Evolutionary conservation across 2,888 invertebrate genomes (phyloP), one percentile per base, ranked within the genome.

Genomic region (Elgonia sp.): DNA sequence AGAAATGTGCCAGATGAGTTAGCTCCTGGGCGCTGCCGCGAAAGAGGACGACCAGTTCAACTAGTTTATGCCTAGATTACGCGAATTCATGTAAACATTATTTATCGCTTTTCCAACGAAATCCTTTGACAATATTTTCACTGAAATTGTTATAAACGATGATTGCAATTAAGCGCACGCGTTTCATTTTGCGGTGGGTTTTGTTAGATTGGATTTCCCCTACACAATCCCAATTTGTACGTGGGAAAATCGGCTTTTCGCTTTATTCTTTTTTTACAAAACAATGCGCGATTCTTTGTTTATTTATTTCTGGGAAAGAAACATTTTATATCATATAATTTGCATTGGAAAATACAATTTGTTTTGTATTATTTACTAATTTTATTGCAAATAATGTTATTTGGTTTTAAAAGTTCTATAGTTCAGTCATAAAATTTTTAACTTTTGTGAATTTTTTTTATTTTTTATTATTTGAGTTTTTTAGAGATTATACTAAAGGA

Each of bases 11-110:
- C 67, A 65, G 80, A 85, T 84, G 76, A 76, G 77, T 40, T 65
- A 18, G 10, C 67, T 53, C 60, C 21, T 57, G 21, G 21, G 46
- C 39, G 39, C 63, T 20, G 53, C 16, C n/a, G 40, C 55, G 42
- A 88, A 84, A 84, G 63, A 84, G 80, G 81, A 84, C 77, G 72
- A 84, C 69, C 84, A 70, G 82, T 84, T 82, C 77, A 72, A 81
- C 84, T 67, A 77, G 82, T 88, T 87, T 81, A 70, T 76, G 81
- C 39, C 37, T 77, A 72, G 57, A 79, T 80, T 76, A 84, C 53
- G 39, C 72, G 65, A 76, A 76, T 82, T 76, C 72, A 65, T 82
- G 46, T 65, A 65, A 82, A 81, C 76, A 72, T 81, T 84, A 76
- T 77, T 82, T 72, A 82, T 84, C 57, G 67, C 37, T 72, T 67